phyloP scores from a whole-genome alignment of 2,888 invertebrate species.

The Polia nebulosa region DNA sequence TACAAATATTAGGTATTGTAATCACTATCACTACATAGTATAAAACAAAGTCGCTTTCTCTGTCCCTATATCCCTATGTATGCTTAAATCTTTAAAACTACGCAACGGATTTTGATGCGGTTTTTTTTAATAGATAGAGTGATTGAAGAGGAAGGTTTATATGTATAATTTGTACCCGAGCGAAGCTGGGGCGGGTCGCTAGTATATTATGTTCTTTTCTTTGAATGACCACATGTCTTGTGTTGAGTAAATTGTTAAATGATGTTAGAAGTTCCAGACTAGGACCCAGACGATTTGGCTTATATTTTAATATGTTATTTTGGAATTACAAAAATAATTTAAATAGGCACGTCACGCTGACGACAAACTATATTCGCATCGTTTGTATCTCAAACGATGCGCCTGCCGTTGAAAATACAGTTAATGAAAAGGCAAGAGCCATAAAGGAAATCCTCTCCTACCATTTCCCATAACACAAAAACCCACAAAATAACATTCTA shows the following conservation, averaged over 20 bases:
- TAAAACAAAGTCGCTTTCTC: too few species aligned
- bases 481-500: constrained; percentile 14
- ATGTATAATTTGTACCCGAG: too few species aligned
- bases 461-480: constrained; percentile 27
- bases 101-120: too few species aligned
- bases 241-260: constrained; percentile 1
- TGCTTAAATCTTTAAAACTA: too few species aligned
- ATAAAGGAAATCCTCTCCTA: constrained; percentile 44
- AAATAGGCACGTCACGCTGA: too few species aligned
- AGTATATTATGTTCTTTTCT: not conserved
- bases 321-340: not conserved
- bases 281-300: not conserved
- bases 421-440: constrained; percentile 4
- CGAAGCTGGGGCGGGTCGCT: too few species aligned
- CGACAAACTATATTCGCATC: not conserved
- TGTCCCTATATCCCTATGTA: too few species aligned
- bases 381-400: too few species aligned
- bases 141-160: too few species aligned
- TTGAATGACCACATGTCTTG: not conserved
- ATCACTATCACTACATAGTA: too few species aligned
- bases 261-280: not conserved
- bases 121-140: too few species aligned
- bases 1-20: not conserved
- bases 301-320: constrained; percentile 12
- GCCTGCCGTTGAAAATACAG: constrained; percentile 4